These are phyloP conservation scores for Phalacrocorax pelagicus DNA, from an alignment of 2,113 vertebrate species.

Conservation along the genomic window DNA sequence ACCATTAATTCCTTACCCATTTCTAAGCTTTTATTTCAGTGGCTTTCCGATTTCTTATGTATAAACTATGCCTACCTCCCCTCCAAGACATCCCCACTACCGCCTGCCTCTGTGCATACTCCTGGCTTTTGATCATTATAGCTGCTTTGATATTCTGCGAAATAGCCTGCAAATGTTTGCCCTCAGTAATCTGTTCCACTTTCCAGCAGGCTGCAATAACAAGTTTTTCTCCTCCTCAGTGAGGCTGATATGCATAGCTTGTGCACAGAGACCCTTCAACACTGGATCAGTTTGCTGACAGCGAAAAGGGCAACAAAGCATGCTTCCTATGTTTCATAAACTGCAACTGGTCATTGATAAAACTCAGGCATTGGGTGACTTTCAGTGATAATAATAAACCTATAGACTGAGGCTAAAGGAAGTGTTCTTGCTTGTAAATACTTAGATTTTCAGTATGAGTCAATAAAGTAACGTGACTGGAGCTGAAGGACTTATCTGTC, in stretches of 20 bases:
- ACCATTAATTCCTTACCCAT: neutral
- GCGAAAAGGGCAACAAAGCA: neutral
- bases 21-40: neutral
- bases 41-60: neutral
- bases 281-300: neutral
- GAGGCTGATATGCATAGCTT: neutral
- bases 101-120: neutral
- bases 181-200: neutral
- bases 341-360: neutral
- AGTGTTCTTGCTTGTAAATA: neutral
- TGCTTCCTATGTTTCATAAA: neutral
- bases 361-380: neutral
- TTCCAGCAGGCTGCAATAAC: neutral
- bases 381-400: neutral
- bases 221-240: neutral
- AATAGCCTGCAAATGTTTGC: neutral
- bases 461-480: neutral
- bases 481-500: neutral
- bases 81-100: neutral
- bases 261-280: neutral
- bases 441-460: neutral
- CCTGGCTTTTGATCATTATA: neutral
- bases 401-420: neutral
- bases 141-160: neutral
- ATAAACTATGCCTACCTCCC: neutral